Evolutionary conservation across 2,113 vertebrate genomes (phyloP).

Genomic region (Tringa solitaria): DNA sequence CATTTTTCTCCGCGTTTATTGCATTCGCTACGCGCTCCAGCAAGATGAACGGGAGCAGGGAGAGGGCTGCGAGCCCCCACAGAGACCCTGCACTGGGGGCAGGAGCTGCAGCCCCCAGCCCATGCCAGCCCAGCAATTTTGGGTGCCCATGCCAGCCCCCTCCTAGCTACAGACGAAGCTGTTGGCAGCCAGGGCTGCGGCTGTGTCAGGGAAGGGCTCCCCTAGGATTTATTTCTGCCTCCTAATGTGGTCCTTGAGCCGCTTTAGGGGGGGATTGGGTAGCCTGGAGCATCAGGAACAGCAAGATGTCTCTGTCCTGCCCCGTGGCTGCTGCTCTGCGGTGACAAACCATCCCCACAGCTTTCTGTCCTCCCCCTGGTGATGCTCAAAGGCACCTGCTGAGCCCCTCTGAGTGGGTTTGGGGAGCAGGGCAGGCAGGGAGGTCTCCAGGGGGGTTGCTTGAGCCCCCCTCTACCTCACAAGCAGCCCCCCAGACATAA

Average conservation of each 20-base stretch:
- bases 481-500: accelerated
- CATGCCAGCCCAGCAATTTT: not conserved
- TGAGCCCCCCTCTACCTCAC: not conserved
- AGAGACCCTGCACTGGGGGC: accelerated
- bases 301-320: not conserved
- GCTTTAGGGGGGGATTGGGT: not conserved
- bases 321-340: accelerated
- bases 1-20: not conserved
- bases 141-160: not conserved
- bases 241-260: not conserved
- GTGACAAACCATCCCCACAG: not conserved
- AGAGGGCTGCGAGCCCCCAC: not conserved
- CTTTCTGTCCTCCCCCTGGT: not conserved
- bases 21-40: not conserved
- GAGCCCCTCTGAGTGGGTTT: not conserved
- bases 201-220: not conserved
- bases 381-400: not conserved
- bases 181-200: not conserved
- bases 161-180: not conserved
- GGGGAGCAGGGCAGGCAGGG: too few species aligned
- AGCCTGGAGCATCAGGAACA: not conserved
- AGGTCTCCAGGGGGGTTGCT: not conserved
- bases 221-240: not conserved
- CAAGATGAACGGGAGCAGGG: not conserved
- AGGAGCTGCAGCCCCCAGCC: not conserved